Base-by-base conservation (phyloP, 2,797 vertebrate genomes). In the Xenops minutus region DNA sequence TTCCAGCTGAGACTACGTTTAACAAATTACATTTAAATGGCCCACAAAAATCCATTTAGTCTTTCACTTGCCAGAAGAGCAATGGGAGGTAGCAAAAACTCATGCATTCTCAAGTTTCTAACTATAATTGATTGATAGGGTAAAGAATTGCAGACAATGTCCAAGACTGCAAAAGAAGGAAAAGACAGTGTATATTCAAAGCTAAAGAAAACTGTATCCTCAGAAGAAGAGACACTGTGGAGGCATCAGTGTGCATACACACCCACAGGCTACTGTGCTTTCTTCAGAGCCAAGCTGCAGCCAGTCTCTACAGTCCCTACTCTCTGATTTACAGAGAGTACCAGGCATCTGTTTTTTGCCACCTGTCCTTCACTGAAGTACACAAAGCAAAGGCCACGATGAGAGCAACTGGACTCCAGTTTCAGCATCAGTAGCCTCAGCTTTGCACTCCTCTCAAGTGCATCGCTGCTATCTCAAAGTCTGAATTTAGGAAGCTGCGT, bases 41-140 rank as follows among this genome's bases (percentile, higher is more conserved):
- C 78, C 91, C 94, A 93, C 95, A 95, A 91, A 94, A 96, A 94
- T 89, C 94, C 80, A 92, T 86, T 95, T 80, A 87, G 85, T 79
- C 80, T 89, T 75, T 76, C 88, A 81, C 62, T 87, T 94, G 87
- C 83, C 76, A 94, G 62, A 61, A 61, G 56, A 88, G n/a, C 87
- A 56, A 58, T 14, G 19, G 73, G 51, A 49, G 90, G 81, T 46
- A 85, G 81, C 54, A 84, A 97, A 95, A 95, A 88, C 62, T 69
- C 55, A 56, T 15, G 56, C 1, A 0, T 79, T 97, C 90, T 89
- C 97, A 73, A 84, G 27, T 80, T 89, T 89, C 77, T 86, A 91
- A 63, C 87, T 69, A 3, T 81, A 91, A 77, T 71, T 92, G 79
- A 91, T 72, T 85, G 62, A 92, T 88, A 49, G 61, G 55, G 66